Base-by-base conservation (phyloP, 1,140 invertebrate species). In the Pollicipes pollicipes region DNA sequence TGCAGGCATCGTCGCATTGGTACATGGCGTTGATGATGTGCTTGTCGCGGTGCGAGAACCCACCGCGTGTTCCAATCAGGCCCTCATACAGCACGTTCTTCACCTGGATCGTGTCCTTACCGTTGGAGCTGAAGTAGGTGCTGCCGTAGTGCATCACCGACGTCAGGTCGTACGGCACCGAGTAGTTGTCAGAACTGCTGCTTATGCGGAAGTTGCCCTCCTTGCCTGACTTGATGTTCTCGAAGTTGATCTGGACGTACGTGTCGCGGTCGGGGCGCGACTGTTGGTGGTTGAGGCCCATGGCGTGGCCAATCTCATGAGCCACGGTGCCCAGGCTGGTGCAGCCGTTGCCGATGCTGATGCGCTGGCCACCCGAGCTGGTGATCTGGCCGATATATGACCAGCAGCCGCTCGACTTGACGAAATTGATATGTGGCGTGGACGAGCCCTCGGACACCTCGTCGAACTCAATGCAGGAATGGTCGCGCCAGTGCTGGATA, bases 281-380 rank as follows among this genome's bases (percentile, higher is more conserved):
- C 73, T 81, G 80, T 70, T 82, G 79, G 72, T 82, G 81, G 74
- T 76, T 79, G 73, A 82, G 79, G 1, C 81, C 81, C 24, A 81
- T 69, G 17, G 77, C 76, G 71, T 82, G 81, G 1, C 77, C 78
- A 63, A 79, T 70, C 70, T 79, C 78, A 72, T 79, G 78, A 13
- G 79, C 73, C 6, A 77, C 76, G 64, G 78, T 76, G 21, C 78
- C 77, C 35, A 75, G 63, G 71, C 78, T 78, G 74, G 77, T 79
- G 72, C 79, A 80, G 16, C 76, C 74, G 30, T 76, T 75, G 26
- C 78, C 78, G 10, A 80, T 75, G 30, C 79, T 80, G 13, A 80
- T 70, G 63, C 73, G 75, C 74, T 80, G 79, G 0, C 73, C 74
- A 1, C 74, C 74, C 0, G 63, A 68, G 6, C 66, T 35, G 16